Conservation (phyloP, 2,113 vertebrate genomes). For the Oryzias woworae region DNA sequence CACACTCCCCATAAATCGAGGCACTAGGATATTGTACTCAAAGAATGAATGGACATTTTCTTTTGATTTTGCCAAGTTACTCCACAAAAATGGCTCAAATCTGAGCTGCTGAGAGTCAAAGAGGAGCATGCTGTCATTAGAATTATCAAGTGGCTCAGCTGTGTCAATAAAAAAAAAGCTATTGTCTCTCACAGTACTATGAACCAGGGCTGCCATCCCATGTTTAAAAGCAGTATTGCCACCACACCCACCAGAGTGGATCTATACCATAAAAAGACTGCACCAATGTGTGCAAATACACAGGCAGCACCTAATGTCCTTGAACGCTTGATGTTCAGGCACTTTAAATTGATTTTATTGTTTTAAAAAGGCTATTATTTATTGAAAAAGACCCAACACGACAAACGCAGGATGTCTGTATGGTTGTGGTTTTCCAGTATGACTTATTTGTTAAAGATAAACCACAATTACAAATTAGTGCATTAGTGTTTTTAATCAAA, state of each 20-base stretch:
- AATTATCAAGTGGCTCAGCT: conserved; percentile 13
- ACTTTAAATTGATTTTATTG: neutral
- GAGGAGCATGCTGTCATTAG: neutral
- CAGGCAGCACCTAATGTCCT: too few relatives aligned
- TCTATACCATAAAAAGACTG: neutral
- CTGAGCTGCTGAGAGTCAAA: neutral
- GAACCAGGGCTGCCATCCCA: conserved; percentile 53
- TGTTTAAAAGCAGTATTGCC: conserved; percentile 52
- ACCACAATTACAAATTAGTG: too few relatives aligned
- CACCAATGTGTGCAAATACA: neutral
- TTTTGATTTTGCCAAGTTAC: neutral
- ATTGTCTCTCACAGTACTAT: neutral
- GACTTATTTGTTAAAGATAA: too few relatives aligned
- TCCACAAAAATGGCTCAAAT: neutral
- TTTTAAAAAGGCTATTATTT: neutral
- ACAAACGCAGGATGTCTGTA: too few relatives aligned
- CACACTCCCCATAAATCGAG: neutral
- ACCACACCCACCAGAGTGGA: conserved; percentile 10
- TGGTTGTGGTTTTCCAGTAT: too few relatives aligned
- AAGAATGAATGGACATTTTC: neutral
- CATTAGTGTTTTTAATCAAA: too few relatives aligned
- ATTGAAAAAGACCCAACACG: neutral
- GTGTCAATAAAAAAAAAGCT: conserved; percentile 5
- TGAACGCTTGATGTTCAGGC: neutral
- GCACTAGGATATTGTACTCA: neutral